These are phyloP conservation scores for Astatoreochromis straeleni DNA, from an alignment of 2,113 vertebrate genomes.

Conservation along the genomic window DNA sequence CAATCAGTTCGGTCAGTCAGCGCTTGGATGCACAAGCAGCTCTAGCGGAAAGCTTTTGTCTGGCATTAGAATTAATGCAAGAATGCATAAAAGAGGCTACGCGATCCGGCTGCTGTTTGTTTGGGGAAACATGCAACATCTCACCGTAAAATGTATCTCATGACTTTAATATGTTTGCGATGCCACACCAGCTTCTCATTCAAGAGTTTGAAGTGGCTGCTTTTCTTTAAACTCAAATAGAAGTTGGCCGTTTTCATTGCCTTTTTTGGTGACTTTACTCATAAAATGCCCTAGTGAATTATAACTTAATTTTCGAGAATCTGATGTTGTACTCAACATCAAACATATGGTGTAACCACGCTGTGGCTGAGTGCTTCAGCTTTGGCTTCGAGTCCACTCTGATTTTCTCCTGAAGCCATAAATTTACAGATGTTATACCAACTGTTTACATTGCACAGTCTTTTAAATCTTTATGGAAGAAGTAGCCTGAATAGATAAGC, in stretches of 20 bases:
- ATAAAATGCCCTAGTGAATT: conserved; percentile 32
- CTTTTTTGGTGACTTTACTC: conserved; percentile 13
- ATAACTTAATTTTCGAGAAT: conserved; percentile 13
- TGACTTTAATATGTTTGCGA: background rate
- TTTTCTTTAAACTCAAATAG: conserved; percentile 10
- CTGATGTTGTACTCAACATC: conserved; percentile 3
- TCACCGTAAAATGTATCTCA: background rate
- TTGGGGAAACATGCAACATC: background rate
- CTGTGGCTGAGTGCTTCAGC: conserved; percentile 14
- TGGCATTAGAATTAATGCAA: background rate
- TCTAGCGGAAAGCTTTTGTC: background rate
- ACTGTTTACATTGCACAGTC: conserved; percentile 35
- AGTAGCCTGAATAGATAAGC: conserved; percentile 18
- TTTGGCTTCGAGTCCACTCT: conserved; percentile 16
- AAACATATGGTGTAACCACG: conserved; percentile 29
- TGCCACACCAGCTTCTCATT: background rate
- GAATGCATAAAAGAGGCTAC: background rate
- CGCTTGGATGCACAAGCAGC: background rate
- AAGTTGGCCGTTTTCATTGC: background rate
- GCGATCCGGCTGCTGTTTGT: background rate
- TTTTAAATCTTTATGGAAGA: conserved; percentile 22
- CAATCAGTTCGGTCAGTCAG: background rate
- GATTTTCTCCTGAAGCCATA: conserved; percentile 33
- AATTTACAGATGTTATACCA: conserved; percentile 51
- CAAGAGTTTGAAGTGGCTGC: background rate